phyloP scores from a whole-genome alignment of 2,888 invertebrate genomes.

The Sarcophaga variegata region DNA sequence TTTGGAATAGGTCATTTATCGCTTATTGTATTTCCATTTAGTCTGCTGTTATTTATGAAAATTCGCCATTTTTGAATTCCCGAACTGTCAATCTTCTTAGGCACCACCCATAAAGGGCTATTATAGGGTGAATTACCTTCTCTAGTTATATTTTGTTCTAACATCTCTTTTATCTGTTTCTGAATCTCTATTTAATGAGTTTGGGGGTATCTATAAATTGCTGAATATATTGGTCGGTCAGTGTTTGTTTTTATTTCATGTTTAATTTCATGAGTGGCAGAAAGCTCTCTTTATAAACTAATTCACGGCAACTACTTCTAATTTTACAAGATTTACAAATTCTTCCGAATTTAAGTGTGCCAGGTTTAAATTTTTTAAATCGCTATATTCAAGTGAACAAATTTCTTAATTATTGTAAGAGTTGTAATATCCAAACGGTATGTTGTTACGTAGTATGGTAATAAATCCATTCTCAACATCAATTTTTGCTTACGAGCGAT shows the following conservation, averaged over 20 bases:
- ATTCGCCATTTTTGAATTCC: slow-evolving; percentile 28
- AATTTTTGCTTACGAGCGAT: slow-evolving; percentile 58
- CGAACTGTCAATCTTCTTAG: slow-evolving; percentile 40
- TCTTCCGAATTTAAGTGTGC: slow-evolving; percentile 23
- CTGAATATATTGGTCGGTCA: neutral
- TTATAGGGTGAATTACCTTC: slow-evolving; percentile 48
- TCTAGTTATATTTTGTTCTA: slow-evolving; percentile 36
- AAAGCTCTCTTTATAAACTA: neutral
- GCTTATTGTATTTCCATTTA: slow-evolving; percentile 7
- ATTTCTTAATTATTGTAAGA: slow-evolving; percentile 52
- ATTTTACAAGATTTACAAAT: slow-evolving; percentile 9
- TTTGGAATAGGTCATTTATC: slow-evolving; percentile 58
- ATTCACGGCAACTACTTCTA: slow-evolving; percentile 2
- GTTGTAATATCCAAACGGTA: slow-evolving; percentile 29
- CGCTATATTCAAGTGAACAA: slow-evolving; percentile 56
- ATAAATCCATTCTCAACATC: slow-evolving; percentile 54
- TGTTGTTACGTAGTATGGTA: slow-evolving; percentile 44
- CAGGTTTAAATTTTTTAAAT: slow-evolving; percentile 38
- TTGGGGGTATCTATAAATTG: too few species aligned
- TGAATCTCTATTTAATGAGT: slow-evolving; percentile 20
- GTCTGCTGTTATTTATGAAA: slow-evolving; percentile 19
- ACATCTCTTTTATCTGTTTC: slow-evolving; percentile 32
- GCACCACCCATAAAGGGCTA: slow-evolving; percentile 40
- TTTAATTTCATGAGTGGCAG: neutral
- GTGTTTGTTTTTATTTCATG: slow-evolving; percentile 4